These are phyloP conservation scores for Apodemia duryi DNA, from an alignment of 2,888 invertebrate species.

Conservation along the genomic window DNA sequence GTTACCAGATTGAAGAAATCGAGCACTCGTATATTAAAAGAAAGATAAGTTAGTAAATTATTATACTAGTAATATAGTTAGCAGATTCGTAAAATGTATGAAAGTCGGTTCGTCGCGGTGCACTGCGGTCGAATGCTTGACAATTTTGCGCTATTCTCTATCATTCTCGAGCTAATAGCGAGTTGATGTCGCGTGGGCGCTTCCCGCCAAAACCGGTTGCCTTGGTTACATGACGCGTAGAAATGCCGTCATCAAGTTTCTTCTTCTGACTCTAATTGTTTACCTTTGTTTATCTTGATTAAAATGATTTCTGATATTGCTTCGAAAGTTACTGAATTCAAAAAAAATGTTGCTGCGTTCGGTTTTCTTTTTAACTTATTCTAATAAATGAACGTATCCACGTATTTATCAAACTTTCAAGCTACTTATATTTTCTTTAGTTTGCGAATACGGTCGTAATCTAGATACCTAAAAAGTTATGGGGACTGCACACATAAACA, in stretches of 20 bases:
- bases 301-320: not conserved
- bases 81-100: slow-evolving; percentile 66
- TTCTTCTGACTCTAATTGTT: slow-evolving; percentile 10
- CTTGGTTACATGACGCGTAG: slow-evolving; percentile 54
- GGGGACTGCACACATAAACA: no score
- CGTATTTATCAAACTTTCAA: no score
- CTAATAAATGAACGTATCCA: no score
- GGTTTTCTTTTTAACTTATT: no score
- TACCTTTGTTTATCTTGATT: not conserved
- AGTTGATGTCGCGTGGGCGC: slow-evolving; percentile 49
- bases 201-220: slow-evolving; percentile 72
- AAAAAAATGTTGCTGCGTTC: no score
- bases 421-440: no score
- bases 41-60: slow-evolving; percentile 3
- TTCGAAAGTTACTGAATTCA: not conserved
- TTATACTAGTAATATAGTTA: slow-evolving; percentile 51
- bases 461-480: no score
- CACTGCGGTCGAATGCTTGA: slow-evolving; percentile 72
- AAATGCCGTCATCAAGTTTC: slow-evolving; percentile 37
- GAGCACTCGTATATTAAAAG: not conserved
- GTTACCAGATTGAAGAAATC: not conserved
- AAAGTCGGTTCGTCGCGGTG: slow-evolving; percentile 63
- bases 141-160: slow-evolving; percentile 34
- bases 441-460: no score
- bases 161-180: slow-evolving; percentile 30